A percentile compares a stretch with the other conserved stretches of the same genome.
Evolutionary conservation across 92 coral and sea anemone species (phyloP).

Genomic region (Epizoanthus rinbou): DNA sequence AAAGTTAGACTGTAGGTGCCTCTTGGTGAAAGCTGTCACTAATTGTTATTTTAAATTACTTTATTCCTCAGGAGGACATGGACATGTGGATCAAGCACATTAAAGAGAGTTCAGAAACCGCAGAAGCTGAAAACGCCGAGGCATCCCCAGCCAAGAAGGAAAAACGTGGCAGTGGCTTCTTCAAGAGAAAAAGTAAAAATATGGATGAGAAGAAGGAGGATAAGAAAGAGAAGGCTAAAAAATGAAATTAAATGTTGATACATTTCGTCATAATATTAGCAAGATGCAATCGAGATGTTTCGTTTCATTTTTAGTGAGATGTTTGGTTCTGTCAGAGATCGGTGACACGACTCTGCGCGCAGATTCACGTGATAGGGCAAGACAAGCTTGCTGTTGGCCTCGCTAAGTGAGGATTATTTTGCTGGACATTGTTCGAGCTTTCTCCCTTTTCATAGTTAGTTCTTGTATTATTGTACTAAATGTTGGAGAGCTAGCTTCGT

Average conservation of each 20-base stretch:
- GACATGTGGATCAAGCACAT: conserved; percentile 89
- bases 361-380: neutral
- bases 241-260: conserved; percentile 5
- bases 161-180: conserved; percentile 74
- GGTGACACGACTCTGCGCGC: neutral
- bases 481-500: neutral
- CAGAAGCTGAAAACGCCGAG: conserved; percentile 59
- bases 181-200: conserved; percentile 81
- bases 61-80: conserved; percentile 84
- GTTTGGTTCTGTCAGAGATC: conserved; percentile 14
- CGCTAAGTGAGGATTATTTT: conserved; percentile 5
- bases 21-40: neutral
- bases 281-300: conserved; percentile 23
- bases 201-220: conserved; percentile 72
- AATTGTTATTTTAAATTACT: neutral
- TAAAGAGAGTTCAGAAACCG: conserved; percentile 67
- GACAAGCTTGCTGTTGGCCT: neutral
- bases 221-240: conserved; percentile 39
- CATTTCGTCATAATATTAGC: conserved; percentile 14
- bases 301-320: conserved; percentile 35
- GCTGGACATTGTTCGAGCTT: conserved; percentile 3
- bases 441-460: conserved; percentile 4
- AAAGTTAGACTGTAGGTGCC: neutral
- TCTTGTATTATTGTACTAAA: neutral
- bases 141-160: conserved; percentile 81